Evolutionary conservation across 2,113 vertebrate genomes (phyloP).

Genomic region (Sander lucioperca): DNA sequence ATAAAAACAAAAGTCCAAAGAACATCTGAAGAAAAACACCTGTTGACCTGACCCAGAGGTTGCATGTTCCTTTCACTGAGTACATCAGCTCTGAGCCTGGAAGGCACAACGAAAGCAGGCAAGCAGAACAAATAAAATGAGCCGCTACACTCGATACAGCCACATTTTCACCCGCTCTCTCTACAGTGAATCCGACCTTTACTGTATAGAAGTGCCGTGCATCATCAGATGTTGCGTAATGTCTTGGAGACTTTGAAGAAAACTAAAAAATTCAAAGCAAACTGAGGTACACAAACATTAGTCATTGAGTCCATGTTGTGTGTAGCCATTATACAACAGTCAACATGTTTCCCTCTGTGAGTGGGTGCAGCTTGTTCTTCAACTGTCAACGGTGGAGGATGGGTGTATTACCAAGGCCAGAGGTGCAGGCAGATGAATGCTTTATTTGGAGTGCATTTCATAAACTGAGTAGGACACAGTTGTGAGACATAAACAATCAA

Average conservation of each 20-base stretch:
- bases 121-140: constrained; percentile 45
- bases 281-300: constrained; percentile 73
- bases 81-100: constrained; percentile 19
- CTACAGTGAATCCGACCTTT: constrained; percentile 43
- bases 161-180: constrained; percentile 14
- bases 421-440: constrained; percentile 18
- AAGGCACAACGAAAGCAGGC: constrained; percentile 15
- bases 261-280: constrained; percentile 56
- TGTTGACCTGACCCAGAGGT: constrained; percentile 46
- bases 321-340: constrained; percentile 69
- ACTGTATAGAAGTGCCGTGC: constrained; percentile 51
- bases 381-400: constrained; percentile 29
- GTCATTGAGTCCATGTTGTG: constrained; percentile 63
- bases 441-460: constrained; percentile 4
- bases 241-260: constrained; percentile 60
- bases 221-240: constrained; percentile 67
- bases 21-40: constrained; percentile 28
- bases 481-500: not conserved
- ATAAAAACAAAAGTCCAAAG: not conserved
- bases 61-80: constrained; percentile 7
- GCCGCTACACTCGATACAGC: constrained; percentile 1
- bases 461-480: constrained; percentile 1
- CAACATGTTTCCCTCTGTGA: constrained; percentile 61
- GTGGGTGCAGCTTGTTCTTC: constrained; percentile 58
- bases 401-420: constrained; percentile 26